Evolutionary conservation across 2,113 vertebrate genomes (phyloP).

Genomic region (Nerophis ophidion): DNA sequence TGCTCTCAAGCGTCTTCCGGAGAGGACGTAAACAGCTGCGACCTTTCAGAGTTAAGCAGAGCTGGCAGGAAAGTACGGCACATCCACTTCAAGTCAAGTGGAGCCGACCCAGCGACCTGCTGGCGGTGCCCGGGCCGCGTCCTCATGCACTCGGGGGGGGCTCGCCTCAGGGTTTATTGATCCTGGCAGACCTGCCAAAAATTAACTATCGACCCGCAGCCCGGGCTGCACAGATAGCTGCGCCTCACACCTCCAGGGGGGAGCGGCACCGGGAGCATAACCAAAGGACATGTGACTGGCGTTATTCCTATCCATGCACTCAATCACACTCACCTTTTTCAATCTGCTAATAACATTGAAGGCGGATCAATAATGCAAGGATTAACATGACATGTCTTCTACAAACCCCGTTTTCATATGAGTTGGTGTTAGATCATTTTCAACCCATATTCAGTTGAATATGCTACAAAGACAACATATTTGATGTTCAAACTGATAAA

Average conservation of each 20-base stretch:
- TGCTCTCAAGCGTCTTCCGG: slow-evolving; percentile 34
- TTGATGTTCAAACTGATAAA: no score
- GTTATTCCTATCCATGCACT: slow-evolving; percentile 7
- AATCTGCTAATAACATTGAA: no score
- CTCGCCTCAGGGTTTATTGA: slow-evolving; percentile 61
- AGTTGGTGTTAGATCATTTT: no score
- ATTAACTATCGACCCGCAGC: slow-evolving; percentile 73
- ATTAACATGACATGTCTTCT: no score
- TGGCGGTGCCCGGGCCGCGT: slow-evolving; percentile 50
- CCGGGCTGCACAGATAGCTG: slow-evolving; percentile 50
- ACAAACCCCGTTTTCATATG: no score
- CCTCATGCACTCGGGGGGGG: slow-evolving; percentile 31
- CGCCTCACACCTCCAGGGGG: slow-evolving; percentile 31
- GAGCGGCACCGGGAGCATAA: slow-evolving; percentile 14
- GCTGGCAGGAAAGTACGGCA: slow-evolving; percentile 56
- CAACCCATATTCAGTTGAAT: no score
- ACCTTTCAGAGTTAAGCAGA: slow-evolving; percentile 55
- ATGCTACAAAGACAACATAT: no score
- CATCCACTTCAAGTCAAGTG: slow-evolving; percentile 53
- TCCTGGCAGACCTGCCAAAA: slow-evolving; percentile 59
- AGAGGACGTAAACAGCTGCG: slow-evolving; percentile 59
- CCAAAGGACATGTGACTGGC: slow-evolving; percentile 13
- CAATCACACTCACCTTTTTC: no score
- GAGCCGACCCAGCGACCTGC: slow-evolving; percentile 52
- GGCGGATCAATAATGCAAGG: no score